Evolutionary conservation across 92 coral and sea anemone genomes (phyloP), one percentile per base, ranked within the genome.

Genomic region (Bergia puertoricense): DNA sequence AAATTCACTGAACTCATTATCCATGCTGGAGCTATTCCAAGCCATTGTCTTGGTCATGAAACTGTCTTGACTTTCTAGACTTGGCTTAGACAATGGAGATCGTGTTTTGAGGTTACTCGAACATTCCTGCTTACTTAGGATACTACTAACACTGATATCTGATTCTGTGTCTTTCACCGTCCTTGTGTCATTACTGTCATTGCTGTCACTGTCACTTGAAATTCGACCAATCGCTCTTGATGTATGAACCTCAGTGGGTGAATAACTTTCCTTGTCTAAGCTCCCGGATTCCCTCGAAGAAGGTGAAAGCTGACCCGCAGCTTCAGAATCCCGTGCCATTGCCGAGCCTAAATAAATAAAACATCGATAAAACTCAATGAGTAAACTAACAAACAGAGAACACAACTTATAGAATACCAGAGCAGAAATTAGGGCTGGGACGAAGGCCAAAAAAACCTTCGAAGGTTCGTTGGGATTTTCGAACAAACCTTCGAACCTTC

Each of bases 21-120:
- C 98, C 38, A 95, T 90, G 57, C 98, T 93, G 72, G 92, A 80
- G 9, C 91, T 89, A 48, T 91, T 91, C 98, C 98, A 95, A 2
- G 91, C 96, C 94, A 92, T 85, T 41, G 98, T 89, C 66, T 90
- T 94, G 51, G 85, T 23, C 18, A 92, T 54, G 74, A 80, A 88
- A 46, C 59, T 78, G 79, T 88, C 85, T 3, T 86, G 50, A 66
- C 86, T 30, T 80, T 78, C 85, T 0, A 46, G 50, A n/a, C 85
- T 76, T 62, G 84, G 92, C 30, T 88, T 88, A 10, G 77, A 36
- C 78, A 89, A 76, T 59, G 91, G 91, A 20, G 93, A 86, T 43
- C 89, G 85, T 44, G 90, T 81, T 36, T 92, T 92, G 68, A 76
- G 80, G 66, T 90, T 93, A 0, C 91, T 84, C 57, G 46, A 79